A percentile compares a stretch with the other conserved stretches of the same genome.
These are phyloP conservation scores for Bombus polaris DNA, from an alignment of 1,140 invertebrate species.

Conservation along the genomic window DNA sequence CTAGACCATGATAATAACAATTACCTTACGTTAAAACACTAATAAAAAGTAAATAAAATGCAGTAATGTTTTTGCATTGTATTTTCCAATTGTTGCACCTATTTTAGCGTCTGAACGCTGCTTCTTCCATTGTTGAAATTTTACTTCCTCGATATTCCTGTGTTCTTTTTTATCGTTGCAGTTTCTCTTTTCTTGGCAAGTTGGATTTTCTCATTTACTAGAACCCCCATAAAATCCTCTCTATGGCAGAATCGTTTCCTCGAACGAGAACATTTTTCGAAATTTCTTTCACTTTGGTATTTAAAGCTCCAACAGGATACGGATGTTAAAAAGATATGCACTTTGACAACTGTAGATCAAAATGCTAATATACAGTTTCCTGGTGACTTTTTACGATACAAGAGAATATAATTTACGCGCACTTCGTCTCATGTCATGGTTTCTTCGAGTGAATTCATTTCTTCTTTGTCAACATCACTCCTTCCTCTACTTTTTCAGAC, in stretches of 20 bases:
- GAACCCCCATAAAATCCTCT: background rate
- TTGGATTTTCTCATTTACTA: background rate
- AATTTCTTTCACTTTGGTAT: background rate
- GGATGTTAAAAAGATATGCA: too few species aligned
- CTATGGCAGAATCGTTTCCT: background rate
- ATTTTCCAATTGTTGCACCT: background rate
- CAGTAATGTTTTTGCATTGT: background rate
- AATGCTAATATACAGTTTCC: too few species aligned
- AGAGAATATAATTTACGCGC: slow-evolving; percentile 71
- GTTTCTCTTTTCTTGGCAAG: background rate
- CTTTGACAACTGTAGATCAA: too few species aligned
- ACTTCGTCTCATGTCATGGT: slow-evolving; percentile 57
- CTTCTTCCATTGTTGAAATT: background rate
- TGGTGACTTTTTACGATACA: slow-evolving; percentile 69
- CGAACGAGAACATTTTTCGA: background rate
- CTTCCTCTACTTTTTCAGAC: background rate
- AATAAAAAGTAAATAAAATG: background rate
- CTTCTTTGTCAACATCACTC: background rate
- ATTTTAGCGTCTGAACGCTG: background rate
- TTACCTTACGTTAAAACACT: too few species aligned
- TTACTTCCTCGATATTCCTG: background rate
- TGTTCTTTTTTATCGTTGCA: background rate
- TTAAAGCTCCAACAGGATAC: background rate
- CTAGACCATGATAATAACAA: too few species aligned
- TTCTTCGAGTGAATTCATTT: slow-evolving; percentile 1